Conservation (phyloP, 2,888 invertebrate species). For the Mesorhabditis belari region DNA sequence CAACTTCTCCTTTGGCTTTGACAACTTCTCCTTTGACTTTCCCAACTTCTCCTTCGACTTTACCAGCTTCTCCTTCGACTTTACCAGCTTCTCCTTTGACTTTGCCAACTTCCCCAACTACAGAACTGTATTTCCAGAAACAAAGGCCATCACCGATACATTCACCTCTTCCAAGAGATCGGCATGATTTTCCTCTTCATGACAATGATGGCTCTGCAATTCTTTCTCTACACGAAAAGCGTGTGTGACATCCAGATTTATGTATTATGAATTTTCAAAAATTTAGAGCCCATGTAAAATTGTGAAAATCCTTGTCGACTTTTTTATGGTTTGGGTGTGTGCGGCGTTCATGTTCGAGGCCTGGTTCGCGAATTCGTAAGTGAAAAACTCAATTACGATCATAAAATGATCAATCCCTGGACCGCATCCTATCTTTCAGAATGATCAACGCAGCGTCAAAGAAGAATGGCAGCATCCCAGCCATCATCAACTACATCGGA, state of each 20-base stretch:
- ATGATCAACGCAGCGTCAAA: background rate
- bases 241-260: background rate
- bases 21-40: background rate
- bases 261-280: background rate
- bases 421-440: background rate
- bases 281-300: background rate
- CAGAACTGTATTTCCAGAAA: background rate
- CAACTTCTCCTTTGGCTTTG: background rate
- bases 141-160: background rate
- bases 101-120: background rate
- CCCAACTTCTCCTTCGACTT: background rate
- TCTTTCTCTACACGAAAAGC: background rate
- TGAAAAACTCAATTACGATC: background rate
- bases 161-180: background rate
- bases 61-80: background rate
- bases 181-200: background rate
- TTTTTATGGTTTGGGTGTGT: background rate
- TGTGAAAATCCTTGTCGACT: background rate
- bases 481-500: background rate
- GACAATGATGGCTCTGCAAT: background rate
- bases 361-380: background rate
- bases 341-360: background rate
- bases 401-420: background rate
- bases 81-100: background rate
- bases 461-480: background rate